Evolutionary conservation across 2,113 vertebrate species (phyloP).

Genomic region (Pseudolaguvia tuberculata): DNA sequence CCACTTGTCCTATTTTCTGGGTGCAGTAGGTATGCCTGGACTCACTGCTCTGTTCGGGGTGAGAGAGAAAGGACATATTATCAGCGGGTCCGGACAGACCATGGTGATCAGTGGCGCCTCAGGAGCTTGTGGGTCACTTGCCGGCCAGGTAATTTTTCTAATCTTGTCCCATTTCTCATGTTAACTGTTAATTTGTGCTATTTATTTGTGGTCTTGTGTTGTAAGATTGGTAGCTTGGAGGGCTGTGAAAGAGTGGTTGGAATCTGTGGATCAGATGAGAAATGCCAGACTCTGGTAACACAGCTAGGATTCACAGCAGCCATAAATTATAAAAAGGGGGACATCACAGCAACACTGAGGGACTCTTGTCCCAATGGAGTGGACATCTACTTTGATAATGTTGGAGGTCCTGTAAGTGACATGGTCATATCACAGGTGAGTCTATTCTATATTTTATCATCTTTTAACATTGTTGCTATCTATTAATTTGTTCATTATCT

Average conservation of each 20-base stretch:
- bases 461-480: too few relatives aligned
- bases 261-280: constrained; percentile 86
- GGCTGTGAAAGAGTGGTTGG: constrained; percentile 87
- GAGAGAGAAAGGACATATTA: constrained; percentile 84
- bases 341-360: constrained; percentile 69
- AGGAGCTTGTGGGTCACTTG: constrained; percentile 88
- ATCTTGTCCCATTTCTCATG: neutral
- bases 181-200: neutral
- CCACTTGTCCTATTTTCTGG: constrained; percentile 83
- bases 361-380: constrained; percentile 80
- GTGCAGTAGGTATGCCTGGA: constrained; percentile 84
- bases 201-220: neutral
- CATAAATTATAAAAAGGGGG: constrained; percentile 80
- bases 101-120: constrained; percentile 94
- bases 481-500: too few relatives aligned
- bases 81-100: constrained; percentile 78
- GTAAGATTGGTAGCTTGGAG: constrained; percentile 80
- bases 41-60: constrained; percentile 83
- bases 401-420: constrained; percentile 87
- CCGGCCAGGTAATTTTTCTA: constrained; percentile 79
- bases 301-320: constrained; percentile 84
- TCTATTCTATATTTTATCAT: neutral
- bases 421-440: constrained; percentile 74
- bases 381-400: constrained; percentile 94
- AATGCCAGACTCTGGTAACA: constrained; percentile 78